Conservation (phyloP, 2,888 invertebrate species). For the Brenthis ino region DNA sequence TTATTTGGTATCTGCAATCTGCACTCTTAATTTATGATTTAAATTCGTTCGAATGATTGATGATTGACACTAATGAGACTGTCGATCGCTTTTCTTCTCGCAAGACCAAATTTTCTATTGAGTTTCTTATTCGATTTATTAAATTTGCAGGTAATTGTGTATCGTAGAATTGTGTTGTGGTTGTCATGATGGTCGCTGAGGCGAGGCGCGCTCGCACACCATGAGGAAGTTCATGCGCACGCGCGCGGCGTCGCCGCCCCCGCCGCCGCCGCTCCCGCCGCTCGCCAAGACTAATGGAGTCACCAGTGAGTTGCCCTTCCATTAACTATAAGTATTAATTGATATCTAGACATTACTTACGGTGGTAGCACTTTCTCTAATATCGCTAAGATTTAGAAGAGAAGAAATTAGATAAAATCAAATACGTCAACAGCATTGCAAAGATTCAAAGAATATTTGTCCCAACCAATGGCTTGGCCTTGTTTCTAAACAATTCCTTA, state of each 20-base stretch:
- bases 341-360: neutral
- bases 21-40: no score
- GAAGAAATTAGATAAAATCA: no score
- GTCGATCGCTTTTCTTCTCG: no score
- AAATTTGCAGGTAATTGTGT: slow-evolving; percentile 8
- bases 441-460: no score
- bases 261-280: slow-evolving; percentile 35
- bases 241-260: slow-evolving; percentile 46
- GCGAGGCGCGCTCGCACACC: slow-evolving; percentile 40
- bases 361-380: neutral
- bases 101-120: neutral
- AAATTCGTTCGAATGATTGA: no score
- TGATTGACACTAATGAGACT: no score
- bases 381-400: no score
- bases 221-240: slow-evolving; percentile 71
- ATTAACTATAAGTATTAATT: neutral
- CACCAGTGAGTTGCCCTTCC: slow-evolving; percentile 48
- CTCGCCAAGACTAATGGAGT: slow-evolving; percentile 47
- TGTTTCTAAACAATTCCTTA: no score
- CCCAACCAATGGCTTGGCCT: no score
- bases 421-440: no score
- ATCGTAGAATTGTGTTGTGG: neutral
- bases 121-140: neutral
- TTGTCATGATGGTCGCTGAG: slow-evolving; percentile 21
- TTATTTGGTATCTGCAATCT: no score